Evolutionary conservation across 2,888 invertebrate genomes (phyloP).

Genomic region (Pseudolycoriella hygida): DNA sequence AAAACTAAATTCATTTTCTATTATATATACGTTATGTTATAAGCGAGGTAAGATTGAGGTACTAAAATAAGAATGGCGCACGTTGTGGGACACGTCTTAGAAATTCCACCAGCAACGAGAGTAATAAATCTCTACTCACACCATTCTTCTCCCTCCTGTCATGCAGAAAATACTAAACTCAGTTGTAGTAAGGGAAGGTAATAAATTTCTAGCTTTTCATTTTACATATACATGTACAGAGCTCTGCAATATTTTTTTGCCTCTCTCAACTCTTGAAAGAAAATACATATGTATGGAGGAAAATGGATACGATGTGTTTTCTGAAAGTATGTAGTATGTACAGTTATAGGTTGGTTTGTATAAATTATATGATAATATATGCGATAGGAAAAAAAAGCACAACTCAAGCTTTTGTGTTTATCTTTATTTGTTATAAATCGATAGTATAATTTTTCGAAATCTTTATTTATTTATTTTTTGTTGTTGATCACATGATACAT

Average conservation of each 20-base stretch:
- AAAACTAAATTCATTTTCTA: no score
- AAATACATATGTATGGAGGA: neutral
- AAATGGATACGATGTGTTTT: neutral
- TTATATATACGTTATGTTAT: no score
- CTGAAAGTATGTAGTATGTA: neutral
- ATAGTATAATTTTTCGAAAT: no score
- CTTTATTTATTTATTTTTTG: no score
- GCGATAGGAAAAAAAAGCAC: no score
- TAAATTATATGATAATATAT: neutral
- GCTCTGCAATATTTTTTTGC: neutral
- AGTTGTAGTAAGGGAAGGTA: neutral
- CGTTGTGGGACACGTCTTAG: slow-evolving; percentile 8
- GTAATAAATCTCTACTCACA: slow-evolving; percentile 23
- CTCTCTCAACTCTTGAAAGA: neutral
- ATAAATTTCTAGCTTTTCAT: neutral
- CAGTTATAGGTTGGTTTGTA: neutral
- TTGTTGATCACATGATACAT: no score
- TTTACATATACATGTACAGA: neutral
- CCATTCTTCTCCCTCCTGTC: slow-evolving; percentile 1
- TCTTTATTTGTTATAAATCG: no score
- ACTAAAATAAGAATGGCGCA: slow-evolving; percentile 1
- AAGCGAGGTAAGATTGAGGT: slow-evolving; percentile 2
- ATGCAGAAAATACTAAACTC: neutral
- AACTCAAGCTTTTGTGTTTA: no score
- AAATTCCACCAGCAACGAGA: slow-evolving; percentile 17